Base-by-base conservation (phyloP, 1,140 invertebrate species). In the Apis florea region DNA sequence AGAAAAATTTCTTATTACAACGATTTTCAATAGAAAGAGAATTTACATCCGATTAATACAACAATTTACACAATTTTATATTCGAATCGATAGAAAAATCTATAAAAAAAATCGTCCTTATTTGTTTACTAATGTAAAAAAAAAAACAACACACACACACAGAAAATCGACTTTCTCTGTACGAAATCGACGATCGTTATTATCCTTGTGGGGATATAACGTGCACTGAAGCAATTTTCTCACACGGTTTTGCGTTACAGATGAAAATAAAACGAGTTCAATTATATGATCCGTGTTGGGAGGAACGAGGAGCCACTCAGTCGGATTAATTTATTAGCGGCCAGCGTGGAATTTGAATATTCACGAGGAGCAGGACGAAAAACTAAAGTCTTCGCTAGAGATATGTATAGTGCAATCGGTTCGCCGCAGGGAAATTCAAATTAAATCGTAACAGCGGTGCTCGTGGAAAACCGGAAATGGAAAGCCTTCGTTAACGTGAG, bases 271-370 rank as follows among this genome's bases (percentile, higher is more conserved):
- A 40, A 79, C 68, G 68, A 49, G 71, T 53, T 24, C 71, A 75
- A 80, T 80, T 80, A 67, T 74, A 80, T 75, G 24, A 58, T 53
- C 58, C 24, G 15, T 58, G 11, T 15, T n/a, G 51, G 49, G 49
- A 21, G 63, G 19, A 58, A 49, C 53, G 61, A 54, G 47, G 79
- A 31, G 10, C 71, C 53, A 58, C 63, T 80, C 79, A 17, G 40
- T 19, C 24, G 79, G 40, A 80, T 80, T 80, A 80, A 80, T 80
- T 80, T 80, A 80, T 74, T 75, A 74, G 53, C 79, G 24, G 9
- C n/a, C 78, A 58, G 31, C 56, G 53, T 26, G 19, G 15, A 51
- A 67, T 80, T 75, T 80, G 79, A 80, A 80, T 80, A 80, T 80
- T 80, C 79, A 80, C 63, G 61, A 51, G 66, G 9, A 49, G 47